Conservation (phyloP, 2,797 vertebrate species). For the Pipistrellus nathusii region DNA sequence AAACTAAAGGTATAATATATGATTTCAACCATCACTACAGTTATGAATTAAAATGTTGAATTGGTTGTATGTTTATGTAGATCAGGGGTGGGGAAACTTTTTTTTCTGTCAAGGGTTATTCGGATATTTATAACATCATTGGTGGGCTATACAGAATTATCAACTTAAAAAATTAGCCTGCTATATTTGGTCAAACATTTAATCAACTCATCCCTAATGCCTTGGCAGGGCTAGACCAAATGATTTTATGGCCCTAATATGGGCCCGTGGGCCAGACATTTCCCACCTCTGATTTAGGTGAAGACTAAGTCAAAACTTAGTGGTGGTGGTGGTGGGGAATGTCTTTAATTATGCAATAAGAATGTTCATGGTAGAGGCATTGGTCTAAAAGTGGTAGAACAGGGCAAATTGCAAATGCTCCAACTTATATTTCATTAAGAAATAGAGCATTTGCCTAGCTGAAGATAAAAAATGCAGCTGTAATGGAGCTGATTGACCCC, state of each 20-base stretch:
- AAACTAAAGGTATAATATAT: background rate
- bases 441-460: background rate
- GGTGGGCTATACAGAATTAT: too few species aligned
- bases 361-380: background rate
- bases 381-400: background rate
- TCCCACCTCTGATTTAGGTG: background rate
- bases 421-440: slow-evolving; percentile 19
- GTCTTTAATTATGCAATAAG: slow-evolving; percentile 8
- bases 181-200: too few species aligned
- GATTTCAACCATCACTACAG: background rate
- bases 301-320: background rate
- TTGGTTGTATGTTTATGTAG: background rate
- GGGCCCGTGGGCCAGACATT: too few species aligned
- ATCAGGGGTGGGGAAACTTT: too few species aligned
- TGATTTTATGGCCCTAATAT: too few species aligned
- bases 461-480: background rate
- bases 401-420: background rate
- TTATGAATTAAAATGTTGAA: background rate
- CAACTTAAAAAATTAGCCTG: too few species aligned
- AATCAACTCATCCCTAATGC: too few species aligned
- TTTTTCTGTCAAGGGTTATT: too few species aligned
- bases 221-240: too few species aligned
- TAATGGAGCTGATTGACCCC: background rate
- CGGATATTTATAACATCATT: too few species aligned
- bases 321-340: background rate